Base-by-base conservation (phyloP, 2,113 vertebrate genomes). In the Catagonus wagneri region DNA sequence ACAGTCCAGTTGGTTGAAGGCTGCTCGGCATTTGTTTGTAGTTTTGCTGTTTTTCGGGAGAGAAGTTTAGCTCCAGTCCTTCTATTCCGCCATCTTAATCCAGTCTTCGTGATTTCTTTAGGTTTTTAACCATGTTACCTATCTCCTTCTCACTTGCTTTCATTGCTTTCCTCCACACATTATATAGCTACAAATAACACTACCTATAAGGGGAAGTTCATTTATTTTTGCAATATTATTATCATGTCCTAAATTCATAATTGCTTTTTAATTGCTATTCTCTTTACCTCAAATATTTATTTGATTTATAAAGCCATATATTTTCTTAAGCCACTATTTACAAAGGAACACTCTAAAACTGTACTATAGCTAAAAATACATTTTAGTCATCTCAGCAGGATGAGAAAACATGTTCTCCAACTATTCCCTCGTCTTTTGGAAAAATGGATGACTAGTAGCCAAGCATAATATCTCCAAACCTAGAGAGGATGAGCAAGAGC, bases 261-360 rank as follows among this genome's bases (percentile, higher is more conserved):
- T 44, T 86, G 22, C 3, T 78, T 86, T 88, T 85, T 72, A 75
- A 56, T 63, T 54, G 34, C 15, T 75, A 7, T 50, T 85, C 19
- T 74, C 23, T 78, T 89, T 56, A 56, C 7, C 15, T 86, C 54
- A 85, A 25, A 14, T 83, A 80, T 71, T 83, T 91, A 86, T 92
- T 89, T 85, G 89, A 89, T 86, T 83, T 93, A 83, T 50, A 89
- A 87, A 88, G 75, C 22, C 32, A 39, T 12, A 22, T 50, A 68
- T 61, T 76, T 86, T 75, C 34, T 95, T 60, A 85, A 63, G 22
- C 32, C 32, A 72, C 16, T 19, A 44, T 52, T 61, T 86, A n/a
- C 58, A 92, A 72, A 94, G 66, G 34, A 89, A 93, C 22, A 89
- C 19, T 83, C 29, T n/a, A 69, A 85, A 63, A 50, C 16, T 54